Evolutionary conservation across 53 echinoderm and acorn worm species (phyloP), one percentile per base, ranked within the genome.

Genomic region (Pentamera pediparva): DNA sequence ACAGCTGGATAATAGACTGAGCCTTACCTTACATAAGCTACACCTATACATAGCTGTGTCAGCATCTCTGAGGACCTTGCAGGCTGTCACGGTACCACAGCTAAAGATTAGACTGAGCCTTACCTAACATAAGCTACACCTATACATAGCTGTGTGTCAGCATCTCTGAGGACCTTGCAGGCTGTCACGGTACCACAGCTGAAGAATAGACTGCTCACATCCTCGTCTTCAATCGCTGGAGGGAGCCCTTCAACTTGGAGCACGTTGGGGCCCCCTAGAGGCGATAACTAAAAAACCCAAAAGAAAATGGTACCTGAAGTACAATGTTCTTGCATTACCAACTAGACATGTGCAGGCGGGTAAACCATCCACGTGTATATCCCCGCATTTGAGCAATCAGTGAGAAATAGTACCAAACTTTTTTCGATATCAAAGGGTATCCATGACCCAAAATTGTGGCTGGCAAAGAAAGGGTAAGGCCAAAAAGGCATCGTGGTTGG

Each of bases 91-190:
- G 3, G 60, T 62, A n/a, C 52, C 25, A 15, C 43, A 15, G 15
- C 15, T 15, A 13, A 25, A 40, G 15, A n/a, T 11, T 11, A 62
- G n/a, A n/a, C n/a, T n/a, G n/a, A n/a, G n/a, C n/a, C 89, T 74
- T n/a, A 87, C 93, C 86, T 84, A 39, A 93, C 76, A 45, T 81
- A 87, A 1, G 89, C 93, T 54, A 93, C 62, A 6, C 89, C 88
- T 54, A 92, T 92, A 60, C 87, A 87, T 19, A 69, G 38, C 39
- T 79, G 65, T 5, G 78, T 75, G 37, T 88, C 89, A 2, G 70
- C 59, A 43, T 89, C 93, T 29, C 76, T 41, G 15, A 89, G 76
- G 19, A 93, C 49, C 37, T 85, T 77, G 50, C 84, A 86, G 15
- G 62, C 80, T 10, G 86, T 61, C 48, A 93, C 87, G 3, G 60